Percentiles rank a stretch among this genome's conserved stretches.
Evolutionary conservation across 2,797 vertebrate genomes (phyloP).

Genomic region (Diplodus puntazzo): DNA sequence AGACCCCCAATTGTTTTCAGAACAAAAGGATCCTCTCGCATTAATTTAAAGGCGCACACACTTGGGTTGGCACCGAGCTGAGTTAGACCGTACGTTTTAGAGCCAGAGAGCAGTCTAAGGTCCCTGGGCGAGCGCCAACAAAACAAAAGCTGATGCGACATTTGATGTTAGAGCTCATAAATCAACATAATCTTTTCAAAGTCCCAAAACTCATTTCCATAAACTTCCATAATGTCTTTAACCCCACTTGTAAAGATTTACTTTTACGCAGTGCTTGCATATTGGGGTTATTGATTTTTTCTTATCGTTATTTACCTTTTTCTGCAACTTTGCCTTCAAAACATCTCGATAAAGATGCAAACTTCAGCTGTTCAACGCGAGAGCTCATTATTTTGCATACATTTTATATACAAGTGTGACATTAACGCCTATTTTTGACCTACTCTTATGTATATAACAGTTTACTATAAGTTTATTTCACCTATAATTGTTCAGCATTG

Average conservation of each 20-base stretch:
- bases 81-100: neutral
- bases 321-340: neutral
- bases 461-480: neutral
- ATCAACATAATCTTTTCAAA: neutral
- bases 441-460: neutral
- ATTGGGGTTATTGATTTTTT: neutral
- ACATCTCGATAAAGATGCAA: neutral
- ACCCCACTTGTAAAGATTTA: neutral
- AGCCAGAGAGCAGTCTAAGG: slow-evolving; percentile 1
- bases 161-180: slow-evolving; percentile 1
- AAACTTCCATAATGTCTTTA: neutral
- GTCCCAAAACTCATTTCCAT: neutral
- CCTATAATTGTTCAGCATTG: neutral
- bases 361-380: neutral
- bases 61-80: neutral
- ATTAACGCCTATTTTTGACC: neutral
- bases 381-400: neutral
- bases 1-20: neutral
- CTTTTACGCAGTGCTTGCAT: too few species aligned
- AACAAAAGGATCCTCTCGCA: neutral
- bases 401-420: too few species aligned
- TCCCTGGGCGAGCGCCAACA: neutral
- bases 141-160: slow-evolving; percentile 11
- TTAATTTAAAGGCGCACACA: too few species aligned
- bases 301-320: neutral